Conservation (phyloP, 2,113 vertebrate species). For the Halcyon senegalensis region DNA sequence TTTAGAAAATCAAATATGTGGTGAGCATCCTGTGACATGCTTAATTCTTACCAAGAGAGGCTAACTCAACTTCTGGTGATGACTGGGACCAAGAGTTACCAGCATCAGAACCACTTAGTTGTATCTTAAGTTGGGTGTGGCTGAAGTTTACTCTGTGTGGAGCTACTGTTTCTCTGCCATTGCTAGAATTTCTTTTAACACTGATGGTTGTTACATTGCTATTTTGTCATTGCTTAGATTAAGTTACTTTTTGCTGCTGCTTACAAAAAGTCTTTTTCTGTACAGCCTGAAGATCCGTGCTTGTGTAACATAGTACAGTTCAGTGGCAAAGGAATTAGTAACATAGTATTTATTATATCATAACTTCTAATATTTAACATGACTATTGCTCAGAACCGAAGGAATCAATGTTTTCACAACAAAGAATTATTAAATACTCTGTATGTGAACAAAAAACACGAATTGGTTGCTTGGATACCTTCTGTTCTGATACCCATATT, state of each 20-base stretch:
- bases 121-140: not conserved
- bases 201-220: not conserved
- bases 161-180: not conserved
- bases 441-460: not conserved
- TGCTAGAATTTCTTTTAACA: not conserved
- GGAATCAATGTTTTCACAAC: not conserved
- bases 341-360: not conserved
- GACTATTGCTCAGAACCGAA: not conserved
- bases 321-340: not conserved
- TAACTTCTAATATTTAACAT: not conserved
- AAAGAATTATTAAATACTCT: not conserved
- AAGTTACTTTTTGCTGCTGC: not conserved
- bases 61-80: not conserved
- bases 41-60: not conserved
- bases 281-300: not conserved
- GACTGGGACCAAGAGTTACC: not conserved
- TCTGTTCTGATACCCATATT: not conserved
- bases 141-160: not conserved
- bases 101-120: not conserved
- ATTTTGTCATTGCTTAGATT: not conserved
- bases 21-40: not conserved
- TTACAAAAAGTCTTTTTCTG: not conserved
- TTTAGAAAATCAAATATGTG: not conserved
- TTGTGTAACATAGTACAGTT: not conserved
- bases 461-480: accelerated